A percentile compares a stretch with the other conserved stretches of the same genome.
Evolutionary conservation across 2,797 vertebrate genomes (phyloP).

Genomic region (Gymnothorax javanicus): DNA sequence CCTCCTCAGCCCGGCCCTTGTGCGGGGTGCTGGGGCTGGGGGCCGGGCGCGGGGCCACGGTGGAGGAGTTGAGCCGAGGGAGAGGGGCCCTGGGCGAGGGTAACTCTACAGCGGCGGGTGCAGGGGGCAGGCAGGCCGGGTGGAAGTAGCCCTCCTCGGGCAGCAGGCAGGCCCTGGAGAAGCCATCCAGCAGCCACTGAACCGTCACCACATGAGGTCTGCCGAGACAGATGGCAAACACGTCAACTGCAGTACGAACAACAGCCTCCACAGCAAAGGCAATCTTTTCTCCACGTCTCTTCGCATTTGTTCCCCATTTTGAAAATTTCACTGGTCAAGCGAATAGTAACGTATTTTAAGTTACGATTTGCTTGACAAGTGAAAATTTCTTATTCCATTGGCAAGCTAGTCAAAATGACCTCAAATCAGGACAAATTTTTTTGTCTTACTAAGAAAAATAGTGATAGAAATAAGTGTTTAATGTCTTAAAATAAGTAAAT

Average conservation of each 20-base stretch:
- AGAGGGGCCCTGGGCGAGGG: constrained; percentile 49
- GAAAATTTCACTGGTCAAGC: too few species aligned
- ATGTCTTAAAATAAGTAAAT: too few species aligned
- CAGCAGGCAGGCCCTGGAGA: constrained; percentile 78
- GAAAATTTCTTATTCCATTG: too few species aligned
- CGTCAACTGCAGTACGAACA: neutral
- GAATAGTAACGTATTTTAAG: too few species aligned
- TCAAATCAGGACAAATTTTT: too few species aligned
- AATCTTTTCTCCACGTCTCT: neutral
- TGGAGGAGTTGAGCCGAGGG: constrained; percentile 41
- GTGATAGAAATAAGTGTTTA: too few species aligned
- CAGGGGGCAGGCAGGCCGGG: constrained; percentile 77
- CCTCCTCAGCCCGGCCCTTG: constrained; percentile 78
- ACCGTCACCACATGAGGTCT: constrained; percentile 89
- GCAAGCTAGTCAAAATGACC: too few species aligned
- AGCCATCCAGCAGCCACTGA: constrained; percentile 91
- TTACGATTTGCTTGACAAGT: too few species aligned
- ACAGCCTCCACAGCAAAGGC: neutral
- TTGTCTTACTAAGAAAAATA: too few species aligned
- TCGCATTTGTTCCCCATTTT: too few species aligned
- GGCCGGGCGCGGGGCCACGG: constrained; percentile 39
- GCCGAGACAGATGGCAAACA: constrained; percentile 34
- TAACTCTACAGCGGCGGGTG: constrained; percentile 66
- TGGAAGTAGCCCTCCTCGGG: constrained; percentile 83
- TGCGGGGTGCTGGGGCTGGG: constrained; percentile 48